Percentiles rank a stretch among this genome's conserved stretches.
These are phyloP conservation scores for Morbakka virulenta DNA, from an alignment of 30 jellyfish, hydroid and myxozoan genomes.

Conservation along the genomic window DNA sequence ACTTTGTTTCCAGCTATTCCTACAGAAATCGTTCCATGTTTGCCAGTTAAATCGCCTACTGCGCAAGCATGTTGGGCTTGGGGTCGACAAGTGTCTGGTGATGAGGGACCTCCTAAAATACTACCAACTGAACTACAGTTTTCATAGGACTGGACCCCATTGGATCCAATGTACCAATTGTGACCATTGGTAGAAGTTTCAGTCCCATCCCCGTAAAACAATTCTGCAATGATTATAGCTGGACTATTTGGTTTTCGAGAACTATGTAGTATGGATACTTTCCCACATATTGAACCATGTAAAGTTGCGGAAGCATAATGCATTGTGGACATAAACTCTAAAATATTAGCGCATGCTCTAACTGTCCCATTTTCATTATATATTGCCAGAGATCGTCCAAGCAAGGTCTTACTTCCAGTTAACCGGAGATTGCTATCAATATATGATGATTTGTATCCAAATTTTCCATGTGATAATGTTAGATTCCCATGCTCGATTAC, in stretches of 20 bases:
- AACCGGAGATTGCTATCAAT: slow-evolving; percentile 32
- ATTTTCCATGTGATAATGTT: slow-evolving; percentile 41
- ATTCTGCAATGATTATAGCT: slow-evolving; percentile 55
- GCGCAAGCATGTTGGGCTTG: slow-evolving; percentile 59
- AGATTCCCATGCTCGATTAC: slow-evolving; percentile 39
- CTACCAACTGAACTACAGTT: slow-evolving; percentile 39
- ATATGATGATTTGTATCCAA: slow-evolving; percentile 23
- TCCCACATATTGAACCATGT: slow-evolving; percentile 73
- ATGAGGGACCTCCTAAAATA: slow-evolving; percentile 4
- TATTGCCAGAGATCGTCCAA: slow-evolving; percentile 14
- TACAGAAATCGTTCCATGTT: slow-evolving; percentile 40
- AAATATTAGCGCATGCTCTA: slow-evolving; percentile 83
- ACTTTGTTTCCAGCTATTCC: slow-evolving; percentile 54
- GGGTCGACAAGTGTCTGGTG: slow-evolving; percentile 52
- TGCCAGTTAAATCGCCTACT: slow-evolving; percentile 73
- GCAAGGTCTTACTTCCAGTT: slow-evolving; percentile 44
- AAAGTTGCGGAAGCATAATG: slow-evolving; percentile 73
- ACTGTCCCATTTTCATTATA: neutral
- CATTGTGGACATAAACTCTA: slow-evolving; percentile 35
- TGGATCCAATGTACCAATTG: slow-evolving; percentile 48
- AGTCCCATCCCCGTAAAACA: slow-evolving; percentile 68
- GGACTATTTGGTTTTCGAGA: slow-evolving; percentile 32
- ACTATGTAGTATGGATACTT: slow-evolving; percentile 66
- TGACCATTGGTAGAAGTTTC: slow-evolving; percentile 41
- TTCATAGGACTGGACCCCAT: neutral